A percentile compares a stretch with the other conserved stretches of the same genome.
phyloP scores from a whole-genome alignment of 1,140 invertebrate species.

The Lanistes nyassanus region DNA sequence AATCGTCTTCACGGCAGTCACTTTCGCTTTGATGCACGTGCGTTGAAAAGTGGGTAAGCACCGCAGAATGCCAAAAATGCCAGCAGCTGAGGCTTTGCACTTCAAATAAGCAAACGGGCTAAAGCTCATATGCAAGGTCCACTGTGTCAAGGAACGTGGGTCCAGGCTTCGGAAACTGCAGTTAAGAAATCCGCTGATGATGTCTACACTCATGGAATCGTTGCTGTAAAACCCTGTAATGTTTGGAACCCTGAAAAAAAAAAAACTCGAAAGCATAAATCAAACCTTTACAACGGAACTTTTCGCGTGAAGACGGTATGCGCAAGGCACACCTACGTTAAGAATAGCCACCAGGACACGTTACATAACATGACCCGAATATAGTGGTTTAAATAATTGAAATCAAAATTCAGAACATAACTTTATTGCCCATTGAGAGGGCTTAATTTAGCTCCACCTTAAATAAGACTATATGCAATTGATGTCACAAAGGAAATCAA shows the following conservation, averaged over 20 bases:
- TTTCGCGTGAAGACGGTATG: no score
- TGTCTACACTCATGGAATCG: background rate
- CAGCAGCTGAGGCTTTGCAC: background rate
- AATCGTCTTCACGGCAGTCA: constrained; percentile 27
- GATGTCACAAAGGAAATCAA: no score
- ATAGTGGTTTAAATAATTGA: no score
- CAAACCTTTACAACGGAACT: no score
- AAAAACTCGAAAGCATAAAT: no score
- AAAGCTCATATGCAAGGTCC: constrained; percentile 5
- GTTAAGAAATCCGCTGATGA: constrained; percentile 7
- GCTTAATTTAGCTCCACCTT: no score
- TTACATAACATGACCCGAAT: no score
- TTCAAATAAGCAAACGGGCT: background rate
- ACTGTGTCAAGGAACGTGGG: constrained; percentile 16
- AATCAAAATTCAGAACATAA: no score
- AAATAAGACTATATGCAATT: no score
- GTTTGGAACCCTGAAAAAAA: background rate
- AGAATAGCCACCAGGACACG: no score
- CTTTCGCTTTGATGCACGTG: constrained; percentile 15
- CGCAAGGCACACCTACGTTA: no score
- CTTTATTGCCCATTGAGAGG: no score
- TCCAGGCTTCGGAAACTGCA: constrained; percentile 13
- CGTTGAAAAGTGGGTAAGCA: constrained; percentile 8
- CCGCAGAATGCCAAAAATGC: background rate
- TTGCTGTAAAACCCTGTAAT: background rate